These are phyloP conservation scores for Conus betulinus DNA, from an alignment of 1,140 invertebrate genomes.

Conservation along the genomic window DNA sequence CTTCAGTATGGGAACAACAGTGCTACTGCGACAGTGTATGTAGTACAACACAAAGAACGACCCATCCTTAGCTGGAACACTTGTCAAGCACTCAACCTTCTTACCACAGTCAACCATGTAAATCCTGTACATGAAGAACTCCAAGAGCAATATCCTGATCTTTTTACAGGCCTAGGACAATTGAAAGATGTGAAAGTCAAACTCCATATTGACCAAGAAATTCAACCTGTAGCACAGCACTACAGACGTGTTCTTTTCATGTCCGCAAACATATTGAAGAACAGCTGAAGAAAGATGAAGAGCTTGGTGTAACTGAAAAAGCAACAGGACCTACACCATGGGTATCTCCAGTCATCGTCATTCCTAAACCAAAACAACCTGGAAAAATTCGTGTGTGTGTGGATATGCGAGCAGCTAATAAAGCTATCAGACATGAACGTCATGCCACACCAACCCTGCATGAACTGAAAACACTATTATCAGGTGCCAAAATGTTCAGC, in stretches of 20 bases:
- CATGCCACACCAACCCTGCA: conserved; percentile 50
- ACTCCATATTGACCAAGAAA: too few relatives aligned
- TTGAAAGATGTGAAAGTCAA: too few relatives aligned
- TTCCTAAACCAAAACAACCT: conserved; percentile 35
- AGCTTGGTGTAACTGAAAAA: too few relatives aligned
- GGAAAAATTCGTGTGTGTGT: conserved; percentile 47
- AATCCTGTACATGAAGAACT: too few relatives aligned
- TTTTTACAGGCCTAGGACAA: too few relatives aligned
- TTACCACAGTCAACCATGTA: too few relatives aligned
- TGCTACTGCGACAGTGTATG: background rate
- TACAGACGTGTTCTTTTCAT: too few relatives aligned
- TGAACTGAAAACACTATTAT: too few relatives aligned
- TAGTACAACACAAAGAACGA: background rate
- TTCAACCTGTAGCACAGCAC: too few relatives aligned
- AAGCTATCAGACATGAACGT: conserved; percentile 43
- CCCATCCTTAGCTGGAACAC: conserved; percentile 21
- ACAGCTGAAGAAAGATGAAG: too few relatives aligned
- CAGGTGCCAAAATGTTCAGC: conserved; percentile 42
- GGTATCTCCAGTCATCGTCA: conserved; percentile 32
- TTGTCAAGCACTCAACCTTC: background rate
- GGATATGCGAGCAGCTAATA: conserved; percentile 51
- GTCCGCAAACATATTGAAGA: too few relatives aligned
- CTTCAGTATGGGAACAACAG: background rate
- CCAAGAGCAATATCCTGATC: too few relatives aligned
- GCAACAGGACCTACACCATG: conserved; percentile 38